Percentiles rank a stretch among this genome's conserved stretches.
Conservation (phyloP, 2,113 vertebrate species). For the Odontophorus gujanensis region DNA sequence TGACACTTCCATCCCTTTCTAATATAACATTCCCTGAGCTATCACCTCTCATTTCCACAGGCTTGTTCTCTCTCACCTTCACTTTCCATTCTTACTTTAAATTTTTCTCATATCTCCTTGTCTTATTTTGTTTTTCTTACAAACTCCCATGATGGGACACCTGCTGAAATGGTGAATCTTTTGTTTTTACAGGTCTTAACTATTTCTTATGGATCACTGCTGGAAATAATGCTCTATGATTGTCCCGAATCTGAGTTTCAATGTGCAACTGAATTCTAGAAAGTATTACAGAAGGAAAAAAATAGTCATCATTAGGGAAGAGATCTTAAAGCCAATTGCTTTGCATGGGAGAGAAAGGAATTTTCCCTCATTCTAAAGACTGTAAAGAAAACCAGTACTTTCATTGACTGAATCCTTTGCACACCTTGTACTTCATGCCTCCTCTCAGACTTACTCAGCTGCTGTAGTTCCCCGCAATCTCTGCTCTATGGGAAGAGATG, state of each 20-base stretch:
- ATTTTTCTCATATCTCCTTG: not conserved
- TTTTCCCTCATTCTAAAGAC: not conserved
- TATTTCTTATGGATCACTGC: fast-evolving
- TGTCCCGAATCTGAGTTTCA: not conserved
- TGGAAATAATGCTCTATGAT: not conserved
- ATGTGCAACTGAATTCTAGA: fast-evolving
- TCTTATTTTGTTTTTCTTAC: not conserved
- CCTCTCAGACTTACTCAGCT: not conserved
- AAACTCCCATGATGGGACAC: not conserved
- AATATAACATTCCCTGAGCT: conserved; percentile 14
- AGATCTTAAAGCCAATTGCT: not conserved
- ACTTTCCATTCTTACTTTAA: not conserved
- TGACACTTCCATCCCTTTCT: conserved; percentile 53
- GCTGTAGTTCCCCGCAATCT: not conserved
- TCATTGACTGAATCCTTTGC: not conserved
- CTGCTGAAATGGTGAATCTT: not conserved
- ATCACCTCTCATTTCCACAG: not conserved
- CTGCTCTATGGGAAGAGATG: not conserved
- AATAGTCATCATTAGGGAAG: not conserved
- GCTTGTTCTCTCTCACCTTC: not conserved
- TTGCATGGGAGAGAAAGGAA: not conserved
- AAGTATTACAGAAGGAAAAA: not conserved
- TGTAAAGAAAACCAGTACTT: not conserved
- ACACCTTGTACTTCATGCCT: not conserved
- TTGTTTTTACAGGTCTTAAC: not conserved